phyloP scores from a whole-genome alignment of 2,113 vertebrate genomes.

The Apaloderma vittatum region DNA sequence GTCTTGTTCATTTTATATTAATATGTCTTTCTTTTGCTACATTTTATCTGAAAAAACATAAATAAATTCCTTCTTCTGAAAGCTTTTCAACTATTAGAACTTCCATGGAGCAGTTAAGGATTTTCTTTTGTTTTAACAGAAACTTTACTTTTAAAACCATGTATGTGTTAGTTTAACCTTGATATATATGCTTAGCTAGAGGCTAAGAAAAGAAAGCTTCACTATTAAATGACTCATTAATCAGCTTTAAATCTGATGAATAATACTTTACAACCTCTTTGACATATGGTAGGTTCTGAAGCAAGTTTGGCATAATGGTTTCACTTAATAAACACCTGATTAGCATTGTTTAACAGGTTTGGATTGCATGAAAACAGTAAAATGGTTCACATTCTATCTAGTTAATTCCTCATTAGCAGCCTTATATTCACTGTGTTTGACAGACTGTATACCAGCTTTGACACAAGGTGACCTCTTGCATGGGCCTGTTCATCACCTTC shows the following conservation, averaged over 20 bases:
- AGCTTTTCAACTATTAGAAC: not conserved
- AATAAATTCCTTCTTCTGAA: not conserved
- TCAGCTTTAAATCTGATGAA: slow-evolving; percentile 81
- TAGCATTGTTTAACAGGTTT: slow-evolving; percentile 84
- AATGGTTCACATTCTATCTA: slow-evolving; percentile 78
- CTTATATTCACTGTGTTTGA: slow-evolving; percentile 75
- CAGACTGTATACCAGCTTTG: slow-evolving; percentile 79
- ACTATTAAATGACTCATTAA: slow-evolving; percentile 78
- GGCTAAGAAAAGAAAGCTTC: slow-evolving; percentile 72
- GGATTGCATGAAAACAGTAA: slow-evolving; percentile 78
- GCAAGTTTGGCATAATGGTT: slow-evolving; percentile 80
- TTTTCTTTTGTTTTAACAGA: slow-evolving; percentile 41
- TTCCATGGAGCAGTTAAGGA: not conserved
- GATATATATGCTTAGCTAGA: slow-evolving; percentile 67
- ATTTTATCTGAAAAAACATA: not conserved
- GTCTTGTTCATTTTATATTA: not conserved
- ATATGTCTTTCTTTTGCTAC: not conserved
- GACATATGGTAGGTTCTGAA: slow-evolving; percentile 77
- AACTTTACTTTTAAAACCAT: slow-evolving; percentile 55
- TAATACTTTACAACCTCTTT: slow-evolving; percentile 82
- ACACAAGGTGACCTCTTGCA: slow-evolving; percentile 82
- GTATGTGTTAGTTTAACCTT: slow-evolving; percentile 75
- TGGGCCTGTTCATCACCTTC: slow-evolving; percentile 81
- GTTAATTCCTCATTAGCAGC: slow-evolving; percentile 85
- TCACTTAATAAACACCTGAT: slow-evolving; percentile 87